A percentile compares a stretch with the other conserved stretches of the same genome.
Evolutionary conservation across 35 echinoderm and acorn worm genomes (phyloP).

Genomic region (Eucidaris tribuloides): DNA sequence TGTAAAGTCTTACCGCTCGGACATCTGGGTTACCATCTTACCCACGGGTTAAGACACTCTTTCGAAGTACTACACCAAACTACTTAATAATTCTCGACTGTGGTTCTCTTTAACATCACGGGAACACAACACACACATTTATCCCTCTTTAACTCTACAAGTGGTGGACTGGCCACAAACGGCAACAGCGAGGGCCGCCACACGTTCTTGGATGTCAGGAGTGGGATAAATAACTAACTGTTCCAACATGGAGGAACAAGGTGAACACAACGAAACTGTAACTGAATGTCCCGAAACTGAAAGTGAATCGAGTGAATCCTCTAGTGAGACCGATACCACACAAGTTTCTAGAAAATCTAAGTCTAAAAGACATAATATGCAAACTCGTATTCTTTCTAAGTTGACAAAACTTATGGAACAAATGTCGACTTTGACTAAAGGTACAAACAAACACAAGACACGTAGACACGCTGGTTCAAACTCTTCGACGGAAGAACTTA

Average conservation of each 20-base stretch:
- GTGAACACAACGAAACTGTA: neutral
- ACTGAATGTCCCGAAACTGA: neutral
- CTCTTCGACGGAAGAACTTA: neutral
- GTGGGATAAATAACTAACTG: neutral
- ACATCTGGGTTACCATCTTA: no score
- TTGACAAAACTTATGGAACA: neutral
- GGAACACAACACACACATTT: no score
- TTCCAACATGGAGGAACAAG: neutral
- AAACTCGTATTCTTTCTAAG: neutral
- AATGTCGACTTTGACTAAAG: neutral
- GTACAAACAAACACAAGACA: neutral
- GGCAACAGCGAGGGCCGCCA: neutral
- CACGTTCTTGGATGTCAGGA: slow-evolving; percentile 2
- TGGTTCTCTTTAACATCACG: no score
- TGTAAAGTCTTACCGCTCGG: no score
- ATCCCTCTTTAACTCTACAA: no score
- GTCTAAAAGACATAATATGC: neutral
- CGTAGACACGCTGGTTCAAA: neutral
- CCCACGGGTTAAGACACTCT: no score
- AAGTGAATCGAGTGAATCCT: neutral
- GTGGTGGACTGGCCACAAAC: no score
- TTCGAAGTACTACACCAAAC: no score
- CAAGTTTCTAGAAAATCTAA: neutral
- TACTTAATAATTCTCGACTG: no score
- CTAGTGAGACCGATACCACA: neutral